Evolutionary conservation across 2,888 invertebrate species (phyloP), one percentile per base, ranked within the genome.

Genomic region (Orgyia antiqua): DNA sequence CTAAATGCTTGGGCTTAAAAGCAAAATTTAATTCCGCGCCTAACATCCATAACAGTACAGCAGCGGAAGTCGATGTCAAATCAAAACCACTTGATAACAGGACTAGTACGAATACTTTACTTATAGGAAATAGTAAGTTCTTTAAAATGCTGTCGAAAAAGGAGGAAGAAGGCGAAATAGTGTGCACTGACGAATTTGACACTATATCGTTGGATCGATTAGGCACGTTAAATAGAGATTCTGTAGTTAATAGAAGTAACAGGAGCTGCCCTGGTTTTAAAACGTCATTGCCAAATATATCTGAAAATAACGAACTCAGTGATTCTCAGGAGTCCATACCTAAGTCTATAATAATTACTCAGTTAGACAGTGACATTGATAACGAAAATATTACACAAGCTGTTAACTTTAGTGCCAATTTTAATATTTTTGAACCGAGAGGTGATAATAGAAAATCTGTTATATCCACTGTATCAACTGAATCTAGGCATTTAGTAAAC

Each of bases 1-100:
- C 86, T 18, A 87, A 84, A 67, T 84, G 79, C 79, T 79, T 86
- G 67, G 83, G 87, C 66, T 65, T 86, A 12, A 87, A 79, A 68
- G 69, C 83, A 36, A 84, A 80, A 50, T 86, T 87, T 51, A 82
- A 75, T 58, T 87, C 87, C 39, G 83, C 83, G 66, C 83, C 84
- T 77, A 84, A 86, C 55, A 82, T 86, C 57, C 75, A 78, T 68
- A 82, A 82, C 48, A 72, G 51, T 42, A 42, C 61, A 45, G 76
- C 77, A 51, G 52, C 66, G 54, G 80, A 73, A 53, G 68, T 62
- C 56, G 74, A 73, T 60, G 66, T 58, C 35, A 74, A 71, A 45
- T 51, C 62, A 4, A 80, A 75, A 62, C 66, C 63, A 41, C 42
- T 51, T 4, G 73, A 77, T 18, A 51, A 62, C 23, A 78, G 75